Evolutionary conservation across 1,140 invertebrate genomes (phyloP), one percentile per base, ranked within the genome.

Genomic region (Melipona quadrifasciata): DNA sequence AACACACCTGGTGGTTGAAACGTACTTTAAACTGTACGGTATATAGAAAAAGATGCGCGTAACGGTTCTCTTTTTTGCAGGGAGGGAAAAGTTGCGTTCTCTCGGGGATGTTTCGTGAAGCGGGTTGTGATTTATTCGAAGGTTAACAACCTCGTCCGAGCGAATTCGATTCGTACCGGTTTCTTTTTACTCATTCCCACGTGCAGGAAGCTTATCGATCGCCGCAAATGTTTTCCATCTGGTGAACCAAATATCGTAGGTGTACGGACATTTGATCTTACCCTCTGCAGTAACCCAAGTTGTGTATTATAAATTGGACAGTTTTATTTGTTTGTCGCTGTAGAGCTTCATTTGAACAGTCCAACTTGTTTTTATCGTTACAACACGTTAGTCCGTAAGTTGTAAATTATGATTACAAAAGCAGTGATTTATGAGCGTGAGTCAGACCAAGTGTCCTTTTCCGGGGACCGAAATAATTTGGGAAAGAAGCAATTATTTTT

Each of bases 61-160:
- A 84, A 79, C 82, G 82, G 76, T 84, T 68, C 21, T 5, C 27
- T 65, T 47, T 65, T 47, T 11, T 2, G 27, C 31, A n/a, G 55
- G 8, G 75, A 78, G 51, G 65, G 64, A 68, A 83, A 83, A 78
- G 39, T 34, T 39, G 2, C 14, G 64, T 78, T 24, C 64, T 78
- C 47, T 61, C n/a, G 55, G 82, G 82, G 82, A 77, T 31, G 51
- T 79, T 84, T 51, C 1, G 74, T 65, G 74, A 57, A 2, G 61
- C 19, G 8, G 74, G 39, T 31, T 57, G 65, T 83, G 76, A 84
- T 84, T 84, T 79, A 79, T 84, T 79, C 47, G 67, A 70, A 53
- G 82, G 55, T 83, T 27, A 47, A 65, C 57, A 3, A 39, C 4
- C 47, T 75, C 8, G 27, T 64, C 21, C 17, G 19, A 53, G 14